Base-by-base conservation (phyloP, 2,888 invertebrate species). In the Steinernema carpocapsae region DNA sequence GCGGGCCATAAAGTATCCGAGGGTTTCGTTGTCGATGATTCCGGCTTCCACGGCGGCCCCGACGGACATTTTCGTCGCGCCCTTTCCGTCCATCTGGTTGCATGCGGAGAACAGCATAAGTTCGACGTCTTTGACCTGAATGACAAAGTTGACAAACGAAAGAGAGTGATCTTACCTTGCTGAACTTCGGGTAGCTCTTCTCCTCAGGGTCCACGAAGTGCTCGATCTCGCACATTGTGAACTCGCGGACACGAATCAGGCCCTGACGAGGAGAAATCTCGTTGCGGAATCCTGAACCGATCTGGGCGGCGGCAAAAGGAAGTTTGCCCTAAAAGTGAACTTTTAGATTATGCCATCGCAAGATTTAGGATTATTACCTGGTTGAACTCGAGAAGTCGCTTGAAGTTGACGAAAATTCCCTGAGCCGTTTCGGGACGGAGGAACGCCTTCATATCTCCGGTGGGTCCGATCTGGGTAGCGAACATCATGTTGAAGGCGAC, bases 401-500 rank as follows among this genome's bases (percentile, higher is more conserved):
- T 99, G 88, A 99, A 99, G 89, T 99, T 99, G 0, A 99, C 97
- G 90, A 99, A 99, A 82, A 99, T 99, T 32, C 99, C 99, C 89
- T 99, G 99, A 0, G 99, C 99, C 17, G 99, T 99, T 90, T 99
- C 99, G 26, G 99, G 99, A 76, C 99, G 92, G 26, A 99, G 90
- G 88, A 93, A 99, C 19, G 86, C 86, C 90, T 95, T 95, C 0
- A 95, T 91, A 74, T 94, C 90, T 0, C 97, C 97, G 76, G 97
- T 93, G 0, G 99, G 99, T 24, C 99, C 99, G 87, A 99, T 99
- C 88, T 94, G 94, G 0, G 97, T 97, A 74, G 92, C 93, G 89
- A 99, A 99, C 99, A 99, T 99, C 29, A 99, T 91, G 89, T 99
- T 99, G 88, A 99, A 99, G 87, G 97, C 95, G 81, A 97, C 93